These are phyloP conservation scores for Morelia viridis DNA, from an alignment of 2,797 vertebrate species.

Conservation along the genomic window DNA sequence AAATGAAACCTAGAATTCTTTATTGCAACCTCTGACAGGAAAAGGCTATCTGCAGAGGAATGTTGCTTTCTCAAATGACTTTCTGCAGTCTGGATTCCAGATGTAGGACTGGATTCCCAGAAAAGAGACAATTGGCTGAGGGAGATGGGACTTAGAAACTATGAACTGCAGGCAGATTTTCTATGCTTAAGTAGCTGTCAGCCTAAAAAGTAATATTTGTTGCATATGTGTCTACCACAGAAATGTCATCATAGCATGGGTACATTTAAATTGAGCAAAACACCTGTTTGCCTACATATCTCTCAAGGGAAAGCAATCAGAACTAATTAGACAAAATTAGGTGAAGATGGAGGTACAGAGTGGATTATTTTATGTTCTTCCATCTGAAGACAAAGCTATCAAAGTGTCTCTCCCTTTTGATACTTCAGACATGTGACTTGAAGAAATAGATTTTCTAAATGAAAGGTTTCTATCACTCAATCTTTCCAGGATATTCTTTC, in stretches of 20 bases:
- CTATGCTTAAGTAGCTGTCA: neutral
- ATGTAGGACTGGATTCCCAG: neutral
- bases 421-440: constrained; percentile 67
- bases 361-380: constrained; percentile 32
- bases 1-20: neutral
- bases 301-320: constrained; percentile 10
- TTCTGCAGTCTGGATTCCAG: too few relatives aligned
- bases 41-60: neutral
- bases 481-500: constrained; percentile 72
- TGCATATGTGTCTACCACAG: neutral
- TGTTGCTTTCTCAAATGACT: neutral
- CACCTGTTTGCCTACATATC: neutral
- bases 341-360: neutral
- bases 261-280: constrained; percentile 3
- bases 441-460: constrained; percentile 65
- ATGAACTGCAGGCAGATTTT: neutral
- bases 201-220: neutral
- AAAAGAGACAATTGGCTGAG: neutral
- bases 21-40: neutral
- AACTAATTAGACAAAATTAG: constrained; percentile 60
- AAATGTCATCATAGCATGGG: neutral
- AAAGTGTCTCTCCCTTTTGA: constrained; percentile 50
- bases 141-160: neutral
- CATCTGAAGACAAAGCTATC: constrained; percentile 44
- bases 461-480: constrained; percentile 70